A percentile compares a stretch with the other conserved stretches of the same genome.
These are phyloP conservation scores for Chelonia mydas DNA, from an alignment of 2,797 vertebrate species.

Conservation along the genomic window DNA sequence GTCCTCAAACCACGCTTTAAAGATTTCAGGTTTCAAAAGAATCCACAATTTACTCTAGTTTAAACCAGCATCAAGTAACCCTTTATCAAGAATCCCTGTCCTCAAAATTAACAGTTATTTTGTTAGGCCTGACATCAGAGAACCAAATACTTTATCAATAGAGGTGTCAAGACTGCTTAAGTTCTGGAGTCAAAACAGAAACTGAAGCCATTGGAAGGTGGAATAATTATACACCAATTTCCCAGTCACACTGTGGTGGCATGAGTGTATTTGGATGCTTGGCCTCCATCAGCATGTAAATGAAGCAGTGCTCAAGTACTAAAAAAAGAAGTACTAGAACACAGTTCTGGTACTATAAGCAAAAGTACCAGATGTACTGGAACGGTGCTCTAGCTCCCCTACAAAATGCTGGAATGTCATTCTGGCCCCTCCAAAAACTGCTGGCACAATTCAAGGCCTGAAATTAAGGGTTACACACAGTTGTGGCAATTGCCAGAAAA, in stretches of 20 bases:
- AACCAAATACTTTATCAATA: background rate
- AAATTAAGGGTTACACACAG: background rate
- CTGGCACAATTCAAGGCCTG: background rate
- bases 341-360: background rate
- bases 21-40: too few relatives aligned
- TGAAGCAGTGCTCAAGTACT: constrained; percentile 20
- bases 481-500: constrained; percentile 39
- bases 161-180: background rate
- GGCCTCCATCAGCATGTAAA: constrained; percentile 71
- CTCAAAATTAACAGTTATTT: rapidly evolving
- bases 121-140: background rate
- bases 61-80: too few relatives aligned
- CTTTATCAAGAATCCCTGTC: background rate
- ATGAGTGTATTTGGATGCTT: constrained; percentile 40
- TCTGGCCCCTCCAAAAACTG: background rate
- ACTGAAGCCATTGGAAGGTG: constrained; percentile 24
- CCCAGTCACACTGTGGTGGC: constrained; percentile 45
- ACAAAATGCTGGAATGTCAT: background rate
- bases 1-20: too few relatives aligned
- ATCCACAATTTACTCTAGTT: too few relatives aligned
- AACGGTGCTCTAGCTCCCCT: background rate
- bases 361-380: background rate
- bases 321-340: background rate
- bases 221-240: background rate
- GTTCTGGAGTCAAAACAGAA: background rate